Base-by-base conservation (phyloP, 53 echinoderm and acorn worm species). In the Paracentrotus lividus region DNA sequence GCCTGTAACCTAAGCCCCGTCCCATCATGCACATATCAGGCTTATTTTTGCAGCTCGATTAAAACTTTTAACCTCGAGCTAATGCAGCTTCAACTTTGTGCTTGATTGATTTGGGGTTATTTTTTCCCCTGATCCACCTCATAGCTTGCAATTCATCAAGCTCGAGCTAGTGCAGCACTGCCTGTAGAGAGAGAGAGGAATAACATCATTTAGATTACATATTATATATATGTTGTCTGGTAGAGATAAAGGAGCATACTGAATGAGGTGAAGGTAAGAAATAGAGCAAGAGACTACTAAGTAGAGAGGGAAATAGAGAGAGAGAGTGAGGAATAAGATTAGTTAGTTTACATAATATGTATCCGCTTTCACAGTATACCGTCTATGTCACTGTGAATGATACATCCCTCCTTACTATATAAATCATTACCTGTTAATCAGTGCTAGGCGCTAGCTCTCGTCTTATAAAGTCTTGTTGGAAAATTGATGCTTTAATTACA, bases 391-490 rank as follows among this genome's bases (percentile, higher is more conserved):
- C 38, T 76, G 76, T 42, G 18, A 38, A 76, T 76, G 76, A 76
- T 76, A 76, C 42, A 42, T 76, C 76, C 20, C 14, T 76, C 40
- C 76, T 76, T 76, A 40, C 38, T 42, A 26, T 16, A 76, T 76
- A 76, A 76, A 76, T 76, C 76, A 76, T 76, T 76, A 76, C 76
- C 76, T 76, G 76, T 76, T 76, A 76, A 76, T 76, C 76, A 76
- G 76, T 76, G 76, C 40, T 76, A 42, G 76, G 76, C 18, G 76
- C 38, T 40, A 76, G 76, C 38, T 76, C 40, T 36, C 36, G 42
- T 76, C 72, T 72, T 72, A 72, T 10, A 72, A 72, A 72, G 72
- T 72, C 76, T 42, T 76, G 13, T 15, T 76, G 40, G 76, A 42
- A 76, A 42, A 42, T 16, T 76, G 21, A 38, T 36, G 38, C 76